A percentile compares a stretch with the other conserved stretches of the same genome.
These are phyloP conservation scores for Leucophenga maculata DNA, from an alignment of 2,888 invertebrate genomes.

Conservation along the genomic window DNA sequence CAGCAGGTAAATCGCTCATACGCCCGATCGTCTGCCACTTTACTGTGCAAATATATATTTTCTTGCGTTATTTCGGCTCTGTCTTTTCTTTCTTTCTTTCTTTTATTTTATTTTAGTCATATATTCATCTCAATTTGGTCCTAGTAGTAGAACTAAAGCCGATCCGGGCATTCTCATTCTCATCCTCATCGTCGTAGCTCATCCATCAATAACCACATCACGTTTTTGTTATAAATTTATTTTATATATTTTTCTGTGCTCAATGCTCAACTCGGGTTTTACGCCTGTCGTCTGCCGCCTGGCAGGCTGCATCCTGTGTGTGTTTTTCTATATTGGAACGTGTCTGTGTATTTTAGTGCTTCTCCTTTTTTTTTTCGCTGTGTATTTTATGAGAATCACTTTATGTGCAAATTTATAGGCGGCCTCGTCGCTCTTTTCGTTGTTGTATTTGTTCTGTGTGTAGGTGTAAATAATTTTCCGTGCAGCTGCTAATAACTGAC, in stretches of 20 bases:
- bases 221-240: conserved; percentile 63
- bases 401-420: conserved; percentile 52
- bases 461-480: conserved; percentile 38
- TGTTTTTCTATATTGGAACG: not conserved
- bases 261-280: conserved; percentile 1
- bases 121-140: conserved; percentile 23
- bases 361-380: not conserved
- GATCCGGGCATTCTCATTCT: conserved; percentile 28
- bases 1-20: not conserved
- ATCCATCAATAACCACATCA: conserved; percentile 60
- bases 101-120: conserved; percentile 15
- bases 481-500: conserved; percentile 21
- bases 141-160: not conserved
- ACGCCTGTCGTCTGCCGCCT: not conserved
- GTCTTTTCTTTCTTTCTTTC: not conserved
- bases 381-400: conserved; percentile 38
- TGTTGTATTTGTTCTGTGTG: conserved; percentile 26
- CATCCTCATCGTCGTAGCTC: conserved; percentile 14
- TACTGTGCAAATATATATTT: not conserved
- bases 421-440: conserved; percentile 33
- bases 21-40: not conserved
- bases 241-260: conserved; percentile 53
- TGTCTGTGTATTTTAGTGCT: not conserved
- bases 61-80: not conserved
- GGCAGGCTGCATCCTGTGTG: not conserved